These are phyloP conservation scores for Aplochiton taeniatus DNA, from an alignment of 2,797 vertebrate genomes.

Conservation along the genomic window DNA sequence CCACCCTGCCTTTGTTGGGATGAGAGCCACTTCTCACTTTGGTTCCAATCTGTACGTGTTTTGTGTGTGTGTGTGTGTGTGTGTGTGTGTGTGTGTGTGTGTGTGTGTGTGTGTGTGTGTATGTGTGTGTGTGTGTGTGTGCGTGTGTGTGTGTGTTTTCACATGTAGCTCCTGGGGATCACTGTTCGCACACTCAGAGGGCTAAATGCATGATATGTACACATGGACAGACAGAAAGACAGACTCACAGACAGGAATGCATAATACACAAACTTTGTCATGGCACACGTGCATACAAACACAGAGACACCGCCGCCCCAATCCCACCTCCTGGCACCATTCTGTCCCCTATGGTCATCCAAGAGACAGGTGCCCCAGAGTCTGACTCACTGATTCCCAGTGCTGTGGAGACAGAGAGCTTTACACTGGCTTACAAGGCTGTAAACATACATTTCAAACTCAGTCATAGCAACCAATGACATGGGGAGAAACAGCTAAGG, in stretches of 20 bases:
- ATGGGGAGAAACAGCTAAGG: background rate
- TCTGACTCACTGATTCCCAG: conserved; percentile 10
- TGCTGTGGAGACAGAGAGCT: conserved; percentile 19
- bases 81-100: too few species aligned
- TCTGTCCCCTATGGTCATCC: conserved; percentile 15
- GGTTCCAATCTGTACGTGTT: too few species aligned
- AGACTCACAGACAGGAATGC: background rate
- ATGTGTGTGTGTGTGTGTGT: too few species aligned
- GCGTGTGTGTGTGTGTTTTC: too few species aligned
- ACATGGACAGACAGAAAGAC: background rate
- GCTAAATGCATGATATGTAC: background rate
- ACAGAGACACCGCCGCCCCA: conserved; percentile 9
- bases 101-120: too few species aligned
- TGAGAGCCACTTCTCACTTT: too few species aligned
- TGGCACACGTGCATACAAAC: conserved; percentile 11
- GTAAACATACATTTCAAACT: conserved; percentile 30
- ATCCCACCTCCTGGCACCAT: background rate
- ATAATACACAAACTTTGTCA: background rate
- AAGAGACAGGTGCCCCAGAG: conserved; percentile 30
- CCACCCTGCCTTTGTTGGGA: too few species aligned
- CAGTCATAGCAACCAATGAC: background rate
- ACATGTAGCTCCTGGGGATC: too few species aligned
- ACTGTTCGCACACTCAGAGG: background rate
- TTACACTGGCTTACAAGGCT: conserved; percentile 4
- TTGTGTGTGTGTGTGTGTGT: too few species aligned